Evolutionary conservation across 2,113 vertebrate genomes (phyloP).

Genomic region (Peromyscus maniculatus): DNA sequence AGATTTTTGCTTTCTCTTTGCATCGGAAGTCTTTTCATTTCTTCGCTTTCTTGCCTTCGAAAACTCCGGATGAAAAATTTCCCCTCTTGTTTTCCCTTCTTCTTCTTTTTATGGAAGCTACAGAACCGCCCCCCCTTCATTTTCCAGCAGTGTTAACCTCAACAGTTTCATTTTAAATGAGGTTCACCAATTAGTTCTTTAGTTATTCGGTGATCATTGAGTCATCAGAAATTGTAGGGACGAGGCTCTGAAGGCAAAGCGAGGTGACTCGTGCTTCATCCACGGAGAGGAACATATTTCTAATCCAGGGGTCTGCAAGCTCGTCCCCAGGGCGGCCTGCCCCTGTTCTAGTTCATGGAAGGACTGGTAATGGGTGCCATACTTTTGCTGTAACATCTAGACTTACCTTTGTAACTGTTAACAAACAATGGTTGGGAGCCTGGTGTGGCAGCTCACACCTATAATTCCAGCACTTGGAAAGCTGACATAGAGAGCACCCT

Average conservation of each 20-base stretch:
- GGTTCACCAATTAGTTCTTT: not conserved
- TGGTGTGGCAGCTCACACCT: not conserved
- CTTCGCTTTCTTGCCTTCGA: not conserved
- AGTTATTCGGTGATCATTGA: not conserved
- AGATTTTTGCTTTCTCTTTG: not conserved
- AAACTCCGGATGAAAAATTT: not conserved
- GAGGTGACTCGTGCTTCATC: accelerated
- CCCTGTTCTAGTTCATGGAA: not conserved
- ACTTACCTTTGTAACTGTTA: not conserved
- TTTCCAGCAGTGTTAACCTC: not conserved
- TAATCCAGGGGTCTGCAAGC: accelerated
- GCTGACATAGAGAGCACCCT: not conserved
- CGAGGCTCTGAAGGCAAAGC: not conserved
- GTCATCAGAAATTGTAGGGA: not conserved
- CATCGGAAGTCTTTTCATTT: not conserved
- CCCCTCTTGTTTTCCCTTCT: not conserved
- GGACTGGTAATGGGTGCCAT: not conserved
- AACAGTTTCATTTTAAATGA: not conserved
- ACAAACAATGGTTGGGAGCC: accelerated
- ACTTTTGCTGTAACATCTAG: not conserved
- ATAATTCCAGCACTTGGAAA: not conserved
- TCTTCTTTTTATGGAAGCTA: not conserved
- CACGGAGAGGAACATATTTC: accelerated
- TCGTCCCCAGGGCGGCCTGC: accelerated
- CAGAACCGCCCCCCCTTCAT: accelerated